A percentile compares a stretch with the other conserved stretches of the same genome.
These are phyloP conservation scores for Phocoena phocoena DNA, from an alignment of 2,113 vertebrate species.

Conservation along the genomic window DNA sequence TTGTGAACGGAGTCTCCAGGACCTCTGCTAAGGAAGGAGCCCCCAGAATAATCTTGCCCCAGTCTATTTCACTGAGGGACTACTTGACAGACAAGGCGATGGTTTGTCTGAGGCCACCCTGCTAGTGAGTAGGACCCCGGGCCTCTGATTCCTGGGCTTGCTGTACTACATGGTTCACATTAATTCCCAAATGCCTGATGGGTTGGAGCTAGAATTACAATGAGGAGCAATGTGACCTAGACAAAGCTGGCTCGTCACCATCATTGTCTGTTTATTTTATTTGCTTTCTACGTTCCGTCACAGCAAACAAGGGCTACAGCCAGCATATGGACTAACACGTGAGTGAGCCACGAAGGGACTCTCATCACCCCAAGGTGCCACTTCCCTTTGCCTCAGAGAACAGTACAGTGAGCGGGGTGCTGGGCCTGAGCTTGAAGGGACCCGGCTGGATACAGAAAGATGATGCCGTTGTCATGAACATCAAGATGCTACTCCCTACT, in stretches of 20 bases:
- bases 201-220: not conserved
- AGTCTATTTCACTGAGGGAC: not conserved
- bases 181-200: not conserved
- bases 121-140: not conserved
- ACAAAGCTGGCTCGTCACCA: not conserved
- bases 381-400: not conserved
- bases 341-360: not conserved
- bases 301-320: no score
- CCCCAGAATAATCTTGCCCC: not conserved
- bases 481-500: not conserved
- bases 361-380: not conserved
- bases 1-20: not conserved
- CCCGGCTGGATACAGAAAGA: not conserved
- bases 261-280: not conserved
- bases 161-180: not conserved
- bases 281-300: not conserved
- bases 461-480: not conserved
- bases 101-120: not conserved
- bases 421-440: not conserved
- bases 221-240: not conserved
- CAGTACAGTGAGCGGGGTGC: not conserved
- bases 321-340: not conserved
- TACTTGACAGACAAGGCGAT: not conserved
- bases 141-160: not conserved
- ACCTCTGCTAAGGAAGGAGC: not conserved